A percentile compares a stretch with the other conserved stretches of the same genome.
phyloP scores from a whole-genome alignment of 2,113 vertebrate genomes.

The Silurus asotus region DNA sequence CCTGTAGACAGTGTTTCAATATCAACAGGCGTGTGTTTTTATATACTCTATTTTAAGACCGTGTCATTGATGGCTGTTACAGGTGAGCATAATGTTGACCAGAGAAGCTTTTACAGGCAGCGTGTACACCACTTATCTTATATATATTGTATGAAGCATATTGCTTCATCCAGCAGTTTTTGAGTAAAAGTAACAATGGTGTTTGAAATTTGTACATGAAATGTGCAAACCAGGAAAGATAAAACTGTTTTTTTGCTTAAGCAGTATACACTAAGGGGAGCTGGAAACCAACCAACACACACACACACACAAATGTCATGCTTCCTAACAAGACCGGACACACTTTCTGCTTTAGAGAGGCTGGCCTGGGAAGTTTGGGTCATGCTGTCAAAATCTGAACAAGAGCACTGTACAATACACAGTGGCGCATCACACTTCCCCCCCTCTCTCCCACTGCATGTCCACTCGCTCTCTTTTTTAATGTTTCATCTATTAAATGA shows the following conservation, averaged over 20 bases:
- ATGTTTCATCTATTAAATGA: constrained; percentile 42
- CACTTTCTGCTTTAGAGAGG: constrained; percentile 26
- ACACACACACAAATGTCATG: constrained; percentile 6
- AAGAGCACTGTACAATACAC: constrained; percentile 39
- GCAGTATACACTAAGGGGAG: not conserved
- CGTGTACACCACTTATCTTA: not conserved
- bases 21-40: not conserved
- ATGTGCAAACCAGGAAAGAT: not conserved
- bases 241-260: not conserved
- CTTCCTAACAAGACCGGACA: constrained; percentile 38
- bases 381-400: constrained; percentile 42
- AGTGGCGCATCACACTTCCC: constrained; percentile 8
- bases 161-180: not conserved
- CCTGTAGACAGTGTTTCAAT: not conserved
- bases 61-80: not conserved
- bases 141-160: not conserved
- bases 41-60: not conserved
- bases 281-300: not conserved
- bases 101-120: not conserved
- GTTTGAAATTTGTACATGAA: not conserved
- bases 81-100: not conserved
- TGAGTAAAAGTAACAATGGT: not conserved
- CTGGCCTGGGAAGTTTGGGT: constrained; percentile 35
- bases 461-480: constrained; percentile 4
- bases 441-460: not conserved